phyloP scores from a whole-genome alignment of 1,140 invertebrate species.

The Sycobia sp. region DNA sequence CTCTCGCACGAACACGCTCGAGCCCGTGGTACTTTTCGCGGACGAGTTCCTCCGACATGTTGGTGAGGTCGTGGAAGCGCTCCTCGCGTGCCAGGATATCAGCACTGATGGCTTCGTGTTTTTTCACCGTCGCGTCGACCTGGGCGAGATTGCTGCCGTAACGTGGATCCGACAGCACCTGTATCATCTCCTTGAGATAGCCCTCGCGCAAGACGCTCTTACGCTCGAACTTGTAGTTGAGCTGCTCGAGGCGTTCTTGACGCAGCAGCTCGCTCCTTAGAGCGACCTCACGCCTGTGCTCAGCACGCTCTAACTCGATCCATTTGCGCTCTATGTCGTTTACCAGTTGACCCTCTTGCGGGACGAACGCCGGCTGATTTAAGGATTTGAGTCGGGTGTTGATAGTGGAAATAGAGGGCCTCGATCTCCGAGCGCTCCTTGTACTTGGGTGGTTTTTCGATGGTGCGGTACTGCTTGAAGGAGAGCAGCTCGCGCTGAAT shows the following conservation, averaged over 20 bases:
- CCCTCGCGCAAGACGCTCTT: conserved; percentile 91
- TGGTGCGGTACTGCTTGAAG: conserved; percentile 95
- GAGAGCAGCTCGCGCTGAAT: conserved; percentile 88
- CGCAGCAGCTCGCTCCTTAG: conserved; percentile 88
- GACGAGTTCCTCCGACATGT: conserved; percentile 89
- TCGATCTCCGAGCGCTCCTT: conserved; percentile 97
- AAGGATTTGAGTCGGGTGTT: conserved; percentile 95
- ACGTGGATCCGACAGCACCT: conserved; percentile 90
- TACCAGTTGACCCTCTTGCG: conserved; percentile 88
- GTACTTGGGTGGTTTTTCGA: conserved; percentile 98
- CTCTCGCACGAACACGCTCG: conserved; percentile 80
- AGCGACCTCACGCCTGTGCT: conserved; percentile 92
- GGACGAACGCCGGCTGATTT: conserved; percentile 86
- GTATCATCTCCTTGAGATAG: conserved; percentile 98
- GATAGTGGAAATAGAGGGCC: conserved; percentile 93
- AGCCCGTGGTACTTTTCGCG: conserved; percentile 90
- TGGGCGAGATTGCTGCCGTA: conserved; percentile 89
- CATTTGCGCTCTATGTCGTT: conserved; percentile 94
- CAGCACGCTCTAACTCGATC: conserved; percentile 90
- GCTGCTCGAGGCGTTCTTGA: conserved; percentile 92
- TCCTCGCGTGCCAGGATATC: conserved; percentile 95
- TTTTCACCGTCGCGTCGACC: conserved; percentile 96
- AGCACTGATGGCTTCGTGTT: conserved; percentile 97
- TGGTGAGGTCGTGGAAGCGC: conserved; percentile 89
- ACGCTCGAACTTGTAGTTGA: conserved; percentile 94